Conservation (phyloP, 2,888 invertebrate species). For the Hymenopus coronatus region DNA sequence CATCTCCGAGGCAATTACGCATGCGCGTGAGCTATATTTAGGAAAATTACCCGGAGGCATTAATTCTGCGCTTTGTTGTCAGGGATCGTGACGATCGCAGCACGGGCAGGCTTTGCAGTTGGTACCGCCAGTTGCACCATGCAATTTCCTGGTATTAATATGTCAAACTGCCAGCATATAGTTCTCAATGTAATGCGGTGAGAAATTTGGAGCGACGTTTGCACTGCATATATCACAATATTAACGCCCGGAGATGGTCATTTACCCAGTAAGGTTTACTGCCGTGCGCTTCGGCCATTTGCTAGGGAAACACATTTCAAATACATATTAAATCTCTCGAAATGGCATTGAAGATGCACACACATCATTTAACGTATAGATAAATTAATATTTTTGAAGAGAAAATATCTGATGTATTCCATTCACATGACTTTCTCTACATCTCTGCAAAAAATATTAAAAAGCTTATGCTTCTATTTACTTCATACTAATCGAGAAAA, state of each 20-base stretch:
- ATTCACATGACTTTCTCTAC: too few relatives aligned
- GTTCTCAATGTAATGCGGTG: not conserved
- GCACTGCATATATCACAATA: not conserved
- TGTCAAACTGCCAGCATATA: not conserved
- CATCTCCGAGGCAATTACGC: not conserved
- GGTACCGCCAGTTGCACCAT: not conserved
- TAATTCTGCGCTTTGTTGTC: not conserved
- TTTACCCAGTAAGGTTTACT: too few relatives aligned
- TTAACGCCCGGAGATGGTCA: not conserved
- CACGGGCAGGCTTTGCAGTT: not conserved
- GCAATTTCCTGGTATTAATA: not conserved
- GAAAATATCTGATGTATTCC: too few relatives aligned
- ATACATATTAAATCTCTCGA: too few relatives aligned
- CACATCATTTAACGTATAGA: too few relatives aligned
- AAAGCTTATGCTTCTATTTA: too few relatives aligned
- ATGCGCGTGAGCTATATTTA: not conserved
- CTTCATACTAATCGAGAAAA: too few relatives aligned
- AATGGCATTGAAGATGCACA: too few relatives aligned
- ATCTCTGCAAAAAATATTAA: too few relatives aligned
- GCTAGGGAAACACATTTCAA: too few relatives aligned
- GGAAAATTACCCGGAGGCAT: not conserved
- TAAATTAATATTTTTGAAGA: too few relatives aligned
- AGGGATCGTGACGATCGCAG: not conserved
- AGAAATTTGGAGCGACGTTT: not conserved
- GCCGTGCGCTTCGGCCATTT: too few relatives aligned